Evolutionary conservation across 2,888 invertebrate genomes (phyloP), one percentile per base, ranked within the genome.

Genomic region (Agriopis marginaria): DNA sequence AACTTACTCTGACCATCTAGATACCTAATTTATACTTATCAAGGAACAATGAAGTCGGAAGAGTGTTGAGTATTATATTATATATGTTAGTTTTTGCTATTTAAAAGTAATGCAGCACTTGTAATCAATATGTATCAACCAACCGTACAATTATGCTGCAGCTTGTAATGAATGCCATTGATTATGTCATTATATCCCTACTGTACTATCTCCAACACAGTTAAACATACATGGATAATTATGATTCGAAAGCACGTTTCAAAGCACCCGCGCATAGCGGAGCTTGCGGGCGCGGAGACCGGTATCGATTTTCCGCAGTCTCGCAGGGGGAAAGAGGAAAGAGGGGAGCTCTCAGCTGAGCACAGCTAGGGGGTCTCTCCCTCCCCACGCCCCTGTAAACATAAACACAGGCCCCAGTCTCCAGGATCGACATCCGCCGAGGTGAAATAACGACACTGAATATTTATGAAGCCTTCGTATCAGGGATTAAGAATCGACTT

Each of bases 361-460:
- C 82, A 76, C 75, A 82, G 83, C 84, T n/a, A 64, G 70, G 55
- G 70, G 56, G 53, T 3, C 3, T 79, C 77, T 75, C 75, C 79
- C 84, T 79, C 77, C 72, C 76, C 72, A 75, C 74, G 42, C 72
- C 82, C 89, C 90, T 88, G 91, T 91, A 93, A 92, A 92, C 92
- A 92, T 91, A 93, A 93, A 93, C 93, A 92, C 91, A 85, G 86
- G 85, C 86, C 87, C 83, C 82, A 71, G 76, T 77, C 77, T 72
- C 68, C 87, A 88, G 88, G 86, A 92, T 90, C 92, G 89, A 89
- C 90, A 87, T 87, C 88, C 88, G 87, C 80, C 87, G 90, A 92
- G 91, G 92, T 92, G 90, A 91, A 92, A 92, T 92, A 92, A 91
- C 88, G 88, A 89, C 88, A 84, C 87, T 90, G 93, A 93, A 93